A percentile compares a stretch with the other conserved stretches of the same genome.
phyloP scores from a whole-genome alignment of 2,888 invertebrate genomes.

The Polyploca ridens region DNA sequence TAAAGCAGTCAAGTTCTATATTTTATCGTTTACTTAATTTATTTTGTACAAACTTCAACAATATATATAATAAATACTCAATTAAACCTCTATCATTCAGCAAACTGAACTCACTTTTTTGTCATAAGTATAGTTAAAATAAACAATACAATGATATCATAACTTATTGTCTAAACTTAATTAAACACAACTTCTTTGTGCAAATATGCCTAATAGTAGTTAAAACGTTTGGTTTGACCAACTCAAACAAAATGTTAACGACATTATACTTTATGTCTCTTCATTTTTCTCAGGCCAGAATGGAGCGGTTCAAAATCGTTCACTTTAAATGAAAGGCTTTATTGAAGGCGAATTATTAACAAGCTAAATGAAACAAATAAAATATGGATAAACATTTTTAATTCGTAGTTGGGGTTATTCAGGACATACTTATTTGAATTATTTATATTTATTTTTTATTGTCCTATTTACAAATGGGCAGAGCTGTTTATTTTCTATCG shows the following conservation, averaged over 20 bases:
- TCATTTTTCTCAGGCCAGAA: neutral
- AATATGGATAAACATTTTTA: neutral
- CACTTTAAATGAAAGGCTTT: slow-evolving; percentile 10
- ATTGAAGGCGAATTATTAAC: neutral
- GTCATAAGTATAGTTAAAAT: slow-evolving; percentile 81
- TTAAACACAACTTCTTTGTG: slow-evolving; percentile 85
- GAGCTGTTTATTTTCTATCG: neutral
- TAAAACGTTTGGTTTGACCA: slow-evolving; percentile 81
- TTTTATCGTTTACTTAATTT: slow-evolving; percentile 85
- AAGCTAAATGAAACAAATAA: neutral
- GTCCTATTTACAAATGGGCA: slow-evolving; percentile 9
- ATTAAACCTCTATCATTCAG: slow-evolving; percentile 85
- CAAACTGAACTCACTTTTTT: slow-evolving; percentile 85
- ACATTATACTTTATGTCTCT: slow-evolving; percentile 19
- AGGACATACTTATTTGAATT: slow-evolving; percentile 3
- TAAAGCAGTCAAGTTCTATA: slow-evolving; percentile 86
- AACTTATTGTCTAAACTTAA: slow-evolving; percentile 85
- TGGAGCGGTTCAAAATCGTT: slow-evolving; percentile 13
- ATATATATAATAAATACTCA: slow-evolving; percentile 85
- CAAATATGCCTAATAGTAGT: slow-evolving; percentile 83
- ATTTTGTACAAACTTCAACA: slow-evolving; percentile 86
- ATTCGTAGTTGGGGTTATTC: slow-evolving; percentile 5
- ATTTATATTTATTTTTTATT: slow-evolving; percentile 8
- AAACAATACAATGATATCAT: slow-evolving; percentile 81
- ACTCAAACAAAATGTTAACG: slow-evolving; percentile 49